These are phyloP conservation scores for Sminthopsis crassicaudata DNA, from an alignment of 2,113 vertebrate genomes.

Conservation along the genomic window DNA sequence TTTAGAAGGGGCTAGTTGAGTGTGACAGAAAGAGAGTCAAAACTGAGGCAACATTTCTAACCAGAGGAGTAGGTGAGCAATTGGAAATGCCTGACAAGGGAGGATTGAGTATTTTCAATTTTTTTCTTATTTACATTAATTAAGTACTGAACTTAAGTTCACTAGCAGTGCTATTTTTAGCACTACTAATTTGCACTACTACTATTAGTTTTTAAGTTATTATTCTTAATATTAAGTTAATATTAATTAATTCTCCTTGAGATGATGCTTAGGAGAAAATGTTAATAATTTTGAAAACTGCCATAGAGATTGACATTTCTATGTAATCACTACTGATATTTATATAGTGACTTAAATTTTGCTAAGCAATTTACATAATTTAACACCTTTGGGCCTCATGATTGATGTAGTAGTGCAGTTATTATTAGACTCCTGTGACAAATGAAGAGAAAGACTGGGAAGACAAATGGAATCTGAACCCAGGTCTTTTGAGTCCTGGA, in stretches of 20 bases:
- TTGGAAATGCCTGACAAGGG: background rate
- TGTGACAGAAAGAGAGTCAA: background rate
- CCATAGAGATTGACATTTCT: background rate
- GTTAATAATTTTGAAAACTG: background rate
- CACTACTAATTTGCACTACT: background rate
- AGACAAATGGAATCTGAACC: background rate
- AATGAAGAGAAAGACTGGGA: background rate
- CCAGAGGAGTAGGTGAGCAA: background rate
- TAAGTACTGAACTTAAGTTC: background rate
- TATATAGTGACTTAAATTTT: background rate
- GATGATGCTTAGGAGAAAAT: background rate
- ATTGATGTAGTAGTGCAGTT: background rate
- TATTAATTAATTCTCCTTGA: background rate
- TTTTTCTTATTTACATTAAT: background rate
- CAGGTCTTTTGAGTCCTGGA: background rate
- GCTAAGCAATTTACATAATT: background rate
- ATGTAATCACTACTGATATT: background rate
- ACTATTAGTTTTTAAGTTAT: background rate
- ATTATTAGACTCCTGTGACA: background rate
- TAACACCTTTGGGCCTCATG: background rate
- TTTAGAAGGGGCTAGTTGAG: background rate
- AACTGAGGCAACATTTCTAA: background rate
- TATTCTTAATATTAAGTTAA: background rate
- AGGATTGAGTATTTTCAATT: background rate
- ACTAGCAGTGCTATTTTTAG: background rate